Evolutionary conservation across 2,888 invertebrate genomes (phyloP).

Genomic region (Hydroisotoma schaefferi): DNA sequence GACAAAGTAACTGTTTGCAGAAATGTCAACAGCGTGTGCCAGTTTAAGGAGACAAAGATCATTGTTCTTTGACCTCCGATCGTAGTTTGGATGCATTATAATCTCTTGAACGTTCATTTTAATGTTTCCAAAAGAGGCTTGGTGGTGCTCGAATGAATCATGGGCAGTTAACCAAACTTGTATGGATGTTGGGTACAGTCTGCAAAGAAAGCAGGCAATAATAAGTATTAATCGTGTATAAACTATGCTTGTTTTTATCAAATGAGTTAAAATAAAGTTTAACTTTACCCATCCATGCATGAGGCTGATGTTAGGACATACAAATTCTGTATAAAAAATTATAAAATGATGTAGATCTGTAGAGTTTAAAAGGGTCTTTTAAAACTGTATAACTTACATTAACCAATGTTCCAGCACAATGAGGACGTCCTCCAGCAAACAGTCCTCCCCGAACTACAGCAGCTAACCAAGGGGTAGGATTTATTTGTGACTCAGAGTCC

Average conservation of each 20-base stretch:
- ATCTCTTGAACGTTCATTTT: conserved; percentile 40
- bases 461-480: conserved; percentile 45
- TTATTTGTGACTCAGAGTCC: conserved; percentile 34
- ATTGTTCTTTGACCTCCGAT: conserved; percentile 23
- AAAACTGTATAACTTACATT: conserved; percentile 38
- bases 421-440: conserved; percentile 41
- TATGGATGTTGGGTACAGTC: conserved; percentile 29
- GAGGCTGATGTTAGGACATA: conserved; percentile 26
- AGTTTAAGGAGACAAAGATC: conserved; percentile 40
- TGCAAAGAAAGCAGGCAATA: background rate
- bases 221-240: background rate
- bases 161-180: conserved; percentile 41
- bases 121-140: conserved; percentile 24
- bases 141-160: conserved; percentile 18
- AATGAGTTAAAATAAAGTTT: background rate
- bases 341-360: background rate
- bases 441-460: conserved; percentile 38
- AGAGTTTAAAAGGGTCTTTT: too few species aligned
- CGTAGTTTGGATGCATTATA: conserved; percentile 42
- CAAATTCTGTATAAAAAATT: background rate
- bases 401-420: conserved; percentile 38
- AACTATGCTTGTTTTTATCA: background rate
- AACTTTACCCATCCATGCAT: conserved; percentile 35
- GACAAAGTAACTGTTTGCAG: conserved; percentile 26
- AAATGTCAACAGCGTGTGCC: conserved; percentile 29